These are phyloP conservation scores for Falco naumanni DNA, from an alignment of 2,797 vertebrate species.

Conservation along the genomic window DNA sequence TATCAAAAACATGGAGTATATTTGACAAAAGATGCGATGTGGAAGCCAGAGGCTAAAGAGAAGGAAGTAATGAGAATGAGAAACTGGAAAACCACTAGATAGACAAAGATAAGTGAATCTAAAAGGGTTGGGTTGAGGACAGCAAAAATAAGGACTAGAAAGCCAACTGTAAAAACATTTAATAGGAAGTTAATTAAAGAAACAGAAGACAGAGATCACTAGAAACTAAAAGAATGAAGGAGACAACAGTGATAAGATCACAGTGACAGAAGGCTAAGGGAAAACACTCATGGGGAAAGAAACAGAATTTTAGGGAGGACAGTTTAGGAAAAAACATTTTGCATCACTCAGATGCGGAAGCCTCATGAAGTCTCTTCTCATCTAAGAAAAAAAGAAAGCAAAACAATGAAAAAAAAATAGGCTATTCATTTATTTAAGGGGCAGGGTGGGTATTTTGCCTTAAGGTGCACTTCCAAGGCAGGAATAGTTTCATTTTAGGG, in stretches of 20 bases:
- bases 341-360: not conserved
- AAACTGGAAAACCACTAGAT: not conserved
- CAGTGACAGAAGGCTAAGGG: not conserved
- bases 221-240: not conserved
- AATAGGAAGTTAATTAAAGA: not conserved
- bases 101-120: not conserved
- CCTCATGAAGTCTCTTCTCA: not conserved
- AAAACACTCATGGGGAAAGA: not conserved
- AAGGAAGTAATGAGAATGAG: conserved; percentile 29
- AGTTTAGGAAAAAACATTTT: not conserved
- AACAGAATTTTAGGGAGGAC: not conserved
- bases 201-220: not conserved
- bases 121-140: not conserved
- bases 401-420: not conserved
- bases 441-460: not conserved
- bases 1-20: conserved; percentile 40
- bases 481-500: not conserved
- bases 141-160: not conserved
- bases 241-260: not conserved
- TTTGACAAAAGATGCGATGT: conserved; percentile 43
- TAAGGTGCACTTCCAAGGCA: not conserved
- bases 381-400: not conserved
- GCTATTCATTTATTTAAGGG: not conserved
- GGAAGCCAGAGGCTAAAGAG: conserved; percentile 5
- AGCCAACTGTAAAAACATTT: not conserved